Evolutionary conservation across 2,113 vertebrate species (phyloP), one percentile per base, ranked within the genome.

Genomic region (Montifringilla adamsi): DNA sequence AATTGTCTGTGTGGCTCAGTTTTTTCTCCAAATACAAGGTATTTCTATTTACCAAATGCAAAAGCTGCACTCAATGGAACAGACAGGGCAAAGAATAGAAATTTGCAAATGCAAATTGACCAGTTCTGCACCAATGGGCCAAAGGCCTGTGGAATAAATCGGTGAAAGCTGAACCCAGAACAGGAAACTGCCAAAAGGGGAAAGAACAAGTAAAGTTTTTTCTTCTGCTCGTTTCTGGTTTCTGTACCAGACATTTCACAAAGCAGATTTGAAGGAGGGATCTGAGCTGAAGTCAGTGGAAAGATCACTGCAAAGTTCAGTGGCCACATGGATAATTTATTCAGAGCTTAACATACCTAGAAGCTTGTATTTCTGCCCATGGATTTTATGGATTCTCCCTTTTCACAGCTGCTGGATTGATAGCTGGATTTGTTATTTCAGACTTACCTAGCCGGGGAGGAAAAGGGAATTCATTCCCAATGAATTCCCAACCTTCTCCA

Each of bases 61-160:
- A 81, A 87, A 89, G 8, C 28, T 16, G 55, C 86, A 70, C 68
- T 44, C 47, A 67, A 50, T 31, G 56, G 19, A 80, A 37, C 26
- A 53, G 59, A 70, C 21, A 64, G 53, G 5, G 46, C 83, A 84
- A 80, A 89, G 70, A 88, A 84, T 0, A 63, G 80, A 86, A 80
- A 94, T 93, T 80, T 92, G 80, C 86, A 90, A 60, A 74, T 67
- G 93, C 68, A 92, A 90, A 88, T 70, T 17, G 53, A 41, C 10
- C 68, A 59, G 72, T 74, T 95, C 59, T 63, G 76, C 88, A 86
- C 26, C 23, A 33, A 53, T 49, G n/a, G 39, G 53, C 27, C 78
- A 43, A 28, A 3, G 6, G 52, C 69, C 58, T 60, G 55, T 44
- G 94, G 89, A 86, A 87, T 60, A 77, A 84, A 53, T 70, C 75